Evolutionary conservation across 2,113 vertebrate species (phyloP), one percentile per base, ranked within the genome.

Genomic region (Engystomops pustulosus): DNA sequence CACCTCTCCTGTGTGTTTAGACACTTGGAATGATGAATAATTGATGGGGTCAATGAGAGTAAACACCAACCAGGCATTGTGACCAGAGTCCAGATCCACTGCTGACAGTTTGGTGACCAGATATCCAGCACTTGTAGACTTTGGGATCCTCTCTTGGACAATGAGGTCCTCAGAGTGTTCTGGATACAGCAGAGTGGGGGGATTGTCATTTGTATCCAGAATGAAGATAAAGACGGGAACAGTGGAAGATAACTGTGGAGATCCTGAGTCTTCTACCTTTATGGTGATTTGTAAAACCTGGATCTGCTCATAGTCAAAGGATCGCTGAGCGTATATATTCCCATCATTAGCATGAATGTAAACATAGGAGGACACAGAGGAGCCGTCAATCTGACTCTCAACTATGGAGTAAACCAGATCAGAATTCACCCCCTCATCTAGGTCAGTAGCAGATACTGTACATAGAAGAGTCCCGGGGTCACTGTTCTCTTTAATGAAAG

Each of bases 221-320:
- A 65, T 65, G 15, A 65, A 65, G 5, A 65, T 32, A 34, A 65
- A 65, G 27, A 65, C 30, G 6, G 60, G 60, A 17, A 65, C 27
- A 65, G 60, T 65, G 30, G 60, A 65, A 65, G 60, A 65, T 32
- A 65, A 65, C 27, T 65, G 60, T 18, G 60, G 60, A 65, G 60
- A 65, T 34, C 60, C 60, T 65, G 60, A 65, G 14, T 65, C 60
- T 65, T 65, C 60, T 34, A 65, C 60, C 30, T 65, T 65, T 34
- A 65, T 65, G 60, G 27, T 65, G 60, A 65, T 32, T 11, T 65
- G 60, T 32, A 65, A 65, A 17, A 65, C 60, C 60, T 65, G 60
- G 60, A 65, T 65, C 60, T 65, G 60, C 27, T 65, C 60, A 65
- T 65, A 65, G 30, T 65, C 60, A 65, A 65, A 65, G 14, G 60